Evolutionary conservation across 1,140 invertebrate species (phyloP).

Genomic region (Drosophila hydei): DNA sequence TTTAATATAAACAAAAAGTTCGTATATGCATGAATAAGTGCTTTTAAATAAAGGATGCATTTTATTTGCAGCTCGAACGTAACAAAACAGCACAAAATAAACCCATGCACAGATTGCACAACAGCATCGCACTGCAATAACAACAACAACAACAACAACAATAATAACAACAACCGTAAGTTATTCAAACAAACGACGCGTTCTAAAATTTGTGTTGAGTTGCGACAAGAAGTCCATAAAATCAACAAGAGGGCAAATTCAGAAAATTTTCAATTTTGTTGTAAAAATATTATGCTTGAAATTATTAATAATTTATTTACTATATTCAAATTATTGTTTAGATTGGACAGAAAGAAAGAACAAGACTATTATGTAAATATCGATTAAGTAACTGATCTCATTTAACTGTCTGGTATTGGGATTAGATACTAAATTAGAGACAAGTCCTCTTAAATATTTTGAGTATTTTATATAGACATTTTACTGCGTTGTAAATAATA

Average conservation of each 20-base stretch:
- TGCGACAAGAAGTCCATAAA: conserved; percentile 62
- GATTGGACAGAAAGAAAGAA: too few species aligned
- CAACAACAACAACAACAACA: conserved; percentile 37
- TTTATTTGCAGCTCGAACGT: conserved; percentile 53
- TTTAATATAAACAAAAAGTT: conserved; percentile 65
- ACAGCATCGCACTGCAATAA: conserved; percentile 22
- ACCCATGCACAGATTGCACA: conserved; percentile 70
- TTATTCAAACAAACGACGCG: conserved; percentile 65
- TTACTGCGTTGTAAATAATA: too few species aligned
- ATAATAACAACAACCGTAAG: conserved; percentile 51
- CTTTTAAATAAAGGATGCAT: conserved; percentile 68
- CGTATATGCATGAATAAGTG: conserved; percentile 66
- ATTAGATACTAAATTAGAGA: too few species aligned
- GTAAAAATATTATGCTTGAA: neutral
- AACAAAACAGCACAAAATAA: conserved; percentile 65
- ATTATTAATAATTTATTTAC: neutral
- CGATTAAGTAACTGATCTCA: too few species aligned
- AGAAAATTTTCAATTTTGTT: neutral
- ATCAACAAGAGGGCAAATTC: conserved; percentile 60
- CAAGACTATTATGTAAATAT: too few species aligned
- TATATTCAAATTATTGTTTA: too few species aligned
- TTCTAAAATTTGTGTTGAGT: conserved; percentile 64
- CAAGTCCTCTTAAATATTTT: too few species aligned
- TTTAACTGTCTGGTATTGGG: too few species aligned
- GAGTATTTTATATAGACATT: neutral